These are phyloP conservation scores for Labrus mixtus DNA, from an alignment of 2,113 vertebrate species.

Conservation along the genomic window DNA sequence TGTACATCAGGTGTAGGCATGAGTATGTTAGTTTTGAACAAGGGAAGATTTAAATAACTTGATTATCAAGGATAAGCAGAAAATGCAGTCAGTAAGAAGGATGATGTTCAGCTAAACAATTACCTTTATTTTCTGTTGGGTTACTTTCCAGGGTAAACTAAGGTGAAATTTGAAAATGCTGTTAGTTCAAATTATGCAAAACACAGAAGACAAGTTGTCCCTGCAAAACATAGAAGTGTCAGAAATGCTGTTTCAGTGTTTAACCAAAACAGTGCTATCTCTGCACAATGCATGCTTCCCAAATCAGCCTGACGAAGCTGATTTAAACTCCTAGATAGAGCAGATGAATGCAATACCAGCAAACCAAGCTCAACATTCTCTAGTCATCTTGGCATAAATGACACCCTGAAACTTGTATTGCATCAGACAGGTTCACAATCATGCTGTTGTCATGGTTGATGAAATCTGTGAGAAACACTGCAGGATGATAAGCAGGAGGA, in stretches of 20 bases:
- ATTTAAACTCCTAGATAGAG: slow-evolving; percentile 34
- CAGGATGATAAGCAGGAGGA: slow-evolving; percentile 21
- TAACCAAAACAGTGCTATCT: slow-evolving; percentile 15
- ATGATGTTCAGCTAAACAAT: neutral
- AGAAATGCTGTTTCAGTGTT: slow-evolving; percentile 11
- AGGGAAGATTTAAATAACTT: neutral
- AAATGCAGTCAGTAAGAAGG: neutral
- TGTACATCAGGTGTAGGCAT: neutral
- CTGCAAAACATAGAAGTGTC: neutral
- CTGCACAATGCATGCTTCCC: neutral
- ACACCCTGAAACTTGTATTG: slow-evolving; percentile 40
- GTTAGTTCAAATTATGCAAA: slow-evolving; percentile 6
- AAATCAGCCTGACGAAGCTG: slow-evolving; percentile 12
- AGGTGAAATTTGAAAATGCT: slow-evolving; percentile 7
- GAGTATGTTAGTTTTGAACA: neutral
- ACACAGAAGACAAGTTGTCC: slow-evolving; percentile 8
- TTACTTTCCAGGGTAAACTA: neutral
- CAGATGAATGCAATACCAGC: slow-evolving; percentile 42
- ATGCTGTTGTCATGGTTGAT: slow-evolving; percentile 50
- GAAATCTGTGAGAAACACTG: slow-evolving; percentile 49
- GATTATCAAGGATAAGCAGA: neutral
- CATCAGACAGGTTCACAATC: slow-evolving; percentile 47
- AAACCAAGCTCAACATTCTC: slow-evolving; percentile 25
- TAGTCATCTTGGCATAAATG: slow-evolving; percentile 46
- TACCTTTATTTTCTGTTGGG: neutral